Evolutionary conservation across 1,140 invertebrate genomes (phyloP).

Genomic region (Panagrolaimus sp.): DNA sequence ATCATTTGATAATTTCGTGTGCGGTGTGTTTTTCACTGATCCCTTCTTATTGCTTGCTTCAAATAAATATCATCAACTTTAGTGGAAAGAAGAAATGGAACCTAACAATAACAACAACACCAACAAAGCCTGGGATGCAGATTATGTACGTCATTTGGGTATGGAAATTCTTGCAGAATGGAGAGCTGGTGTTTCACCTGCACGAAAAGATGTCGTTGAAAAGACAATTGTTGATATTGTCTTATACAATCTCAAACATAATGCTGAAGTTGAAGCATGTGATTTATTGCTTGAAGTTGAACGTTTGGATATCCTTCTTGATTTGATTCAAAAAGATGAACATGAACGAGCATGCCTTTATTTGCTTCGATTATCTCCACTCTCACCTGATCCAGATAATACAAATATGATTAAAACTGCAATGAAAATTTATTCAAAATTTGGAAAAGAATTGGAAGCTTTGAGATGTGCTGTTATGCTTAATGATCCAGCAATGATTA

Average conservation of each 20-base stretch:
- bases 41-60: too few species aligned
- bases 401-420: slow-evolving; percentile 78
- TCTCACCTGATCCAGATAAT: slow-evolving; percentile 95
- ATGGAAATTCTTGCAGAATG: slow-evolving; percentile 90
- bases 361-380: slow-evolving; percentile 89
- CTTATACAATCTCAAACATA: slow-evolving; percentile 94
- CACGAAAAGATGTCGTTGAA: slow-evolving; percentile 66
- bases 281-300: slow-evolving; percentile 98
- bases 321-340: slow-evolving; percentile 76
- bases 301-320: slow-evolving; percentile 76
- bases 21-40: too few species aligned
- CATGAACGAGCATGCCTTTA: slow-evolving; percentile 94
- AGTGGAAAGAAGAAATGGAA: too few species aligned
- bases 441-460: slow-evolving; percentile 86
- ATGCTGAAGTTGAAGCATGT: slow-evolving; percentile 97
- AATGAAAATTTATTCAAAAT: slow-evolving; percentile 81
- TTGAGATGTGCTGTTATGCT: slow-evolving; percentile 87
- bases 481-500: slow-evolving; percentile 77
- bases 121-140: slow-evolving; percentile 97
- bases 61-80: too few species aligned
- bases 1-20: too few species aligned
- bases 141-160: slow-evolving; percentile 90
- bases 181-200: slow-evolving; percentile 69
- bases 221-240: slow-evolving; percentile 80
- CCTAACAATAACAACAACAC: too few species aligned